phyloP scores from a whole-genome alignment of 2,888 invertebrate genomes.

The Leptopterna dolabrata region DNA sequence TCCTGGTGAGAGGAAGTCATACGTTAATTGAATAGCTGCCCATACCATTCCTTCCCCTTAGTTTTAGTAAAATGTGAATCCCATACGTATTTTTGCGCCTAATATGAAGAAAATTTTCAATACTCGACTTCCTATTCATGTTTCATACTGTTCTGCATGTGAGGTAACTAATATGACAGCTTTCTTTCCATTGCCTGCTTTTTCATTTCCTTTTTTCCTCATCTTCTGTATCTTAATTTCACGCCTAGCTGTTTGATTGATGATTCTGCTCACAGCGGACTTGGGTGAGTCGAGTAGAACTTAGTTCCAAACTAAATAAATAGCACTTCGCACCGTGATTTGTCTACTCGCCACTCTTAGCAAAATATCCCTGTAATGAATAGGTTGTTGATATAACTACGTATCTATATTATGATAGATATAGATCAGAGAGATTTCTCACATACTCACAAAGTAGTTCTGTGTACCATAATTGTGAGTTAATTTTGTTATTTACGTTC shows the following conservation, averaged over 20 bases:
- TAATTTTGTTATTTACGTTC: no score
- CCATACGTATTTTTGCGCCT: no score
- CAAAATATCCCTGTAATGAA: background rate
- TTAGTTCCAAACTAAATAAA: background rate
- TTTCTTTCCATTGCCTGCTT: background rate
- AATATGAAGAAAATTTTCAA: background rate
- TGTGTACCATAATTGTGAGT: no score
- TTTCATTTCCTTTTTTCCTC: conserved; percentile 62
- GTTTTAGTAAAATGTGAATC: no score
- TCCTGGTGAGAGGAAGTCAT: no score
- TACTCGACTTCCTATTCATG: background rate
- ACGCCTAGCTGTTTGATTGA: conserved; percentile 83
- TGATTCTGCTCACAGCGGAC: conserved; percentile 68
- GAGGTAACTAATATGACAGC: background rate
- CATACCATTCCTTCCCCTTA: no score
- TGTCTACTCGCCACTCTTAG: background rate
- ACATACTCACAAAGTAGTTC: no score
- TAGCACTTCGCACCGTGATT: background rate
- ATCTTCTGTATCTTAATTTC: conserved; percentile 62
- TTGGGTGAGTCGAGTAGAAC: conserved; percentile 57
- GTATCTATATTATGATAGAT: no score
- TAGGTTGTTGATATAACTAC: no score
- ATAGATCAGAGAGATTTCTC: no score
- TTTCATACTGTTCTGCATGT: background rate
- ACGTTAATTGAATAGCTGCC: no score